These are phyloP conservation scores for Zaprionus davidi DNA, from an alignment of 1,140 invertebrate species.

Conservation along the genomic window DNA sequence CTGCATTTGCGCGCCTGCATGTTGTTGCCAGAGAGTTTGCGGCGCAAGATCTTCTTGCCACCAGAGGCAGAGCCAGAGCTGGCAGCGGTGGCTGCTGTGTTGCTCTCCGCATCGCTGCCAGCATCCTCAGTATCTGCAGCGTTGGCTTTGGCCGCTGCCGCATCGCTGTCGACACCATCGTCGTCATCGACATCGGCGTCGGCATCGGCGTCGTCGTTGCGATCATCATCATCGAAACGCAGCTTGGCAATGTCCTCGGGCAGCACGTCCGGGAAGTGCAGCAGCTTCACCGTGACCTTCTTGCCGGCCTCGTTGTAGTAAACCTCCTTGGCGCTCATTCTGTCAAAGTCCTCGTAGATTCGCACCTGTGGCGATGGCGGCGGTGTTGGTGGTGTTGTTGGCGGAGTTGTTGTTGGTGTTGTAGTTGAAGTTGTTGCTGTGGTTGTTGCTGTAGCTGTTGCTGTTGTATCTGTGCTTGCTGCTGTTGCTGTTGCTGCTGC, in stretches of 20 bases:
- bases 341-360: slow-evolving; percentile 84
- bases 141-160: slow-evolving; percentile 9
- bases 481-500: slow-evolving; percentile 23
- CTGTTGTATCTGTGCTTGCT: slow-evolving; percentile 17
- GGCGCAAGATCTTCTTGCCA: slow-evolving; percentile 70
- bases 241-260: slow-evolving; percentile 80
- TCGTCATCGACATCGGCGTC: slow-evolving; percentile 33
- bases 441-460: slow-evolving; percentile 17
- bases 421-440: not conserved
- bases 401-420: not conserved
- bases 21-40: slow-evolving; percentile 71
- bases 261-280: slow-evolving; percentile 79
- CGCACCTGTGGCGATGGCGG: slow-evolving; percentile 75
- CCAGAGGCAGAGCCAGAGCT: not conserved
- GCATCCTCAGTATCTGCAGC: slow-evolving; percentile 59
- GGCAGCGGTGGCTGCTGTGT: not conserved
- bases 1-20: slow-evolving; percentile 76
- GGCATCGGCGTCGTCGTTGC: slow-evolving; percentile 18
- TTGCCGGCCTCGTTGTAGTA: slow-evolving; percentile 83
- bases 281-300: slow-evolving; percentile 78
- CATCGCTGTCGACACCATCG: slow-evolving; percentile 34
- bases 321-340: slow-evolving; percentile 84
- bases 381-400: slow-evolving; percentile 58
- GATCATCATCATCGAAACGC: slow-evolving; percentile 72
- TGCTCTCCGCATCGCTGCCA: slow-evolving; percentile 54